Conservation (phyloP, 2,797 vertebrate genomes). For the Pitangus sulphuratus region DNA sequence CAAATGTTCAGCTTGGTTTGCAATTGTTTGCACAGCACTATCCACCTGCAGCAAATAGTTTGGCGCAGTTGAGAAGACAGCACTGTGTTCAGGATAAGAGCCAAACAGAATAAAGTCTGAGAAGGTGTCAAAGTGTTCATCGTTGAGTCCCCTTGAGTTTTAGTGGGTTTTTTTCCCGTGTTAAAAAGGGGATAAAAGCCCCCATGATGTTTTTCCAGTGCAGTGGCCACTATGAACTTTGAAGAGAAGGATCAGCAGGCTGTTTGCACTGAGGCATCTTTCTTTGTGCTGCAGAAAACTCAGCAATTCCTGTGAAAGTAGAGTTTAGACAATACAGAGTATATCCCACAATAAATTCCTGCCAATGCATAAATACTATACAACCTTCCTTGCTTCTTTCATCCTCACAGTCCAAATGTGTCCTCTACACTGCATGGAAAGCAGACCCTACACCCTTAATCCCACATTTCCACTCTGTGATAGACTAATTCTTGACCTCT, state of each 20-base stretch:
- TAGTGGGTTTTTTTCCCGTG: background rate
- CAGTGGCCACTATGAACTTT: background rate
- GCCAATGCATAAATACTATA: background rate
- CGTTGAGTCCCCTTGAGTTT: background rate
- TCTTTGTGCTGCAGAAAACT: background rate
- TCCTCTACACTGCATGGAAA: background rate
- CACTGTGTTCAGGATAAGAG: background rate
- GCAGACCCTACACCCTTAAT: background rate
- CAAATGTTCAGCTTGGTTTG: background rate
- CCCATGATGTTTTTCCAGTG: background rate
- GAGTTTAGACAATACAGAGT: background rate
- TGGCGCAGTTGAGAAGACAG: background rate
- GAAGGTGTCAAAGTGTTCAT: background rate
- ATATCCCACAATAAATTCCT: background rate
- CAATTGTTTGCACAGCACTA: background rate
- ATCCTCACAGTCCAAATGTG: background rate
- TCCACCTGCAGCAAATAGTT: background rate
- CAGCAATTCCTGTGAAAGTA: background rate
- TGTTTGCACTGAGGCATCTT: background rate
- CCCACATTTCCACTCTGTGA: background rate
- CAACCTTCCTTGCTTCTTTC: background rate
- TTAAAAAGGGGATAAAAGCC: background rate
- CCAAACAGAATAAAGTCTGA: background rate
- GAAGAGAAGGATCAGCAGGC: background rate
- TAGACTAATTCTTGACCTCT: conserved; percentile 19